Conservation (phyloP, 2,888 invertebrate species). For the Tridacna crocea region DNA sequence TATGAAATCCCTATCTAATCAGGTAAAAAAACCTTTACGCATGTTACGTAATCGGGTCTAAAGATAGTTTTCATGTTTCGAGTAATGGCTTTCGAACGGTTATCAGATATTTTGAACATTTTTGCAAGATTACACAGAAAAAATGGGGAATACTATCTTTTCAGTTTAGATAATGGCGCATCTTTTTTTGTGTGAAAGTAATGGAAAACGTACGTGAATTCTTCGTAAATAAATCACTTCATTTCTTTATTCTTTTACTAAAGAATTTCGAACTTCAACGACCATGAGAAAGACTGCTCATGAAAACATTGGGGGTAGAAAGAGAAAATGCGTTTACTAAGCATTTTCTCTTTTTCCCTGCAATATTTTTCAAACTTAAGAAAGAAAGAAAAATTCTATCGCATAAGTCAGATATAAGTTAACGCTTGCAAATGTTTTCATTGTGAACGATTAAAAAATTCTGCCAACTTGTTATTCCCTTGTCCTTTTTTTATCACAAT, state of each 20-base stretch:
- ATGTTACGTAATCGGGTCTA: conserved; percentile 14
- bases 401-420: no score
- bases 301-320: neutral
- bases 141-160: neutral
- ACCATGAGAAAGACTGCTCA: no score
- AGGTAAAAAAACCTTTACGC: neutral
- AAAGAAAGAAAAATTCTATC: no score
- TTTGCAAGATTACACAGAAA: conserved; percentile 18
- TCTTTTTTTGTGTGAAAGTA: neutral
- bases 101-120: conserved; percentile 20
- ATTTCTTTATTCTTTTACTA: no score
- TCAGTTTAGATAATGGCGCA: neutral
- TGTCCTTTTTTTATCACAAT: no score
- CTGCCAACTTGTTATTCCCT: no score
- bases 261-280: no score
- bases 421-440: no score
- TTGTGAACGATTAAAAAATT: no score
- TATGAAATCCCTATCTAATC: conserved; percentile 12
- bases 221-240: no score
- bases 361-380: neutral
- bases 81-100: conserved; percentile 8
- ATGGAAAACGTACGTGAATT: no score
- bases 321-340: neutral
- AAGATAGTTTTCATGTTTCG: conserved; percentile 21
- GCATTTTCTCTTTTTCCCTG: neutral